phyloP scores from a whole-genome alignment of 2,797 vertebrate species.

The Sebastes iracundus region DNA sequence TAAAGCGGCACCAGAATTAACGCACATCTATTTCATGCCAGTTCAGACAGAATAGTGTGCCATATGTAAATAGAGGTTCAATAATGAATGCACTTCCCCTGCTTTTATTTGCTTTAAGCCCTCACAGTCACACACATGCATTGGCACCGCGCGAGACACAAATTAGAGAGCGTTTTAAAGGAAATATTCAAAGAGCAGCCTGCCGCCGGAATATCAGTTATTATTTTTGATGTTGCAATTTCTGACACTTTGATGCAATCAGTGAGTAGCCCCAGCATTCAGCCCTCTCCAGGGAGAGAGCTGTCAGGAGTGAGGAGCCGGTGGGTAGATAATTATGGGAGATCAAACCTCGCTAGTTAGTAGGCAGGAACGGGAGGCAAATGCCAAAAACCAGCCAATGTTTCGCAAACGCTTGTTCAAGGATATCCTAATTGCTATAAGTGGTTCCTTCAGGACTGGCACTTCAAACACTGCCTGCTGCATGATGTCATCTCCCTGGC shows the following conservation, averaged over 20 bases:
- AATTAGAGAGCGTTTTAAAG: constrained; percentile 90
- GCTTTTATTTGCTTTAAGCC: constrained; percentile 89
- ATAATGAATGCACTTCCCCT: constrained; percentile 85
- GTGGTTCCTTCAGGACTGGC: constrained; percentile 94
- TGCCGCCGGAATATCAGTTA: constrained; percentile 88
- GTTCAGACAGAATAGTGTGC: constrained; percentile 84
- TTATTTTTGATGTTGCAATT: constrained; percentile 92
- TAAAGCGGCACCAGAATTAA: constrained; percentile 73
- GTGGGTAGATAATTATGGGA: constrained; percentile 94
- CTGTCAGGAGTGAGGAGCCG: constrained; percentile 90
- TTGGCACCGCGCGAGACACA: constrained; percentile 82
- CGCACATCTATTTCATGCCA: constrained; percentile 80
- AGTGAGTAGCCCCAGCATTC: constrained; percentile 84
- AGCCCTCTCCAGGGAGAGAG: constrained; percentile 86
- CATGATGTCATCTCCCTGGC: constrained; percentile 92
- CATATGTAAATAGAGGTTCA: constrained; percentile 86
- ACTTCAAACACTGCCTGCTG: constrained; percentile 92
- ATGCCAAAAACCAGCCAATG: constrained; percentile 92
- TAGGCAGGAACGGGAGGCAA: constrained; percentile 91
- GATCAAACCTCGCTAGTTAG: constrained; percentile 93
- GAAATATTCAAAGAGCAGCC: constrained; percentile 87
- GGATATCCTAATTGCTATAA: constrained; percentile 99
- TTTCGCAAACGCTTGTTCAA: constrained; percentile 98
- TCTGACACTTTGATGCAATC: constrained; percentile 89
- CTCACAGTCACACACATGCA: constrained; percentile 78